phyloP scores from a whole-genome alignment of 2,113 vertebrate species.

The Cavia aperea region DNA sequence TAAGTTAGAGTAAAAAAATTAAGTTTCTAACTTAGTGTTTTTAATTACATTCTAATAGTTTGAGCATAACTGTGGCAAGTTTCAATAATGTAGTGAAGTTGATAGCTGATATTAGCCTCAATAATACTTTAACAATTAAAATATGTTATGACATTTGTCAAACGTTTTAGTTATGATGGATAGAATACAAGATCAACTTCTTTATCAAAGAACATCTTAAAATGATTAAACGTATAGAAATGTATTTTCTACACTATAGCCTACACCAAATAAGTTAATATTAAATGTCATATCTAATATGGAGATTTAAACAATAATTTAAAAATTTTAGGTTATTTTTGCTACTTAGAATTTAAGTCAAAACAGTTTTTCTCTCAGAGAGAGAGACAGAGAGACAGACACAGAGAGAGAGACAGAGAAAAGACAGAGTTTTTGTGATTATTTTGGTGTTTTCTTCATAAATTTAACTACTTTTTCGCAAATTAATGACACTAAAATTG shows the following conservation, averaged over 20 bases:
- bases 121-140: conserved; percentile 7
- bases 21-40: not conserved
- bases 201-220: not conserved
- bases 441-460: not conserved
- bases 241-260: not conserved
- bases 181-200: not conserved
- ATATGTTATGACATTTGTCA: not conserved
- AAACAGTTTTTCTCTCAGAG: not conserved
- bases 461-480: not conserved
- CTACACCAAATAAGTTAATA: not conserved
- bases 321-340: not conserved
- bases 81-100: not conserved
- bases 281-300: not conserved
- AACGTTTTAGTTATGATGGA: not conserved
- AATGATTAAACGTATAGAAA: not conserved
- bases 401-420: not conserved
- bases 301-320: not conserved
- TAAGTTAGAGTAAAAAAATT: not conserved
- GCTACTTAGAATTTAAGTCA: not conserved
- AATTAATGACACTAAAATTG: not conserved
- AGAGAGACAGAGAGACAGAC: not conserved
- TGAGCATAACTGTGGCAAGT: not conserved
- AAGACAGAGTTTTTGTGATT: not conserved
- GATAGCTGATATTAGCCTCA: not conserved
- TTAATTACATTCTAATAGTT: not conserved